Evolutionary conservation across 2,797 vertebrate species (phyloP).

Genomic region (Microctenopoma lineatum): DNA sequence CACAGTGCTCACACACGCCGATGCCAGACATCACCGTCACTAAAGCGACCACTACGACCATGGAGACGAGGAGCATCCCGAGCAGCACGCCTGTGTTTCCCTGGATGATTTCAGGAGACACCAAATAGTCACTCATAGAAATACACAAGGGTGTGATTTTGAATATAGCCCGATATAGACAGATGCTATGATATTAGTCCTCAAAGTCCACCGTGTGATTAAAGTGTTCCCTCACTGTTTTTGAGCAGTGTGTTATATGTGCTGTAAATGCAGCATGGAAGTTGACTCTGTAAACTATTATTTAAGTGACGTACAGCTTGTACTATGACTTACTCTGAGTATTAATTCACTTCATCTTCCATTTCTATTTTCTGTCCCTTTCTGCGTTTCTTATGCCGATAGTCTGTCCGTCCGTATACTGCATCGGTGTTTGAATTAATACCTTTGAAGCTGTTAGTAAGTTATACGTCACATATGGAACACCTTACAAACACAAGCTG

Average conservation of each 20-base stretch:
- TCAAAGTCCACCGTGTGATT: too few relatives aligned
- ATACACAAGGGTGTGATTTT: background rate
- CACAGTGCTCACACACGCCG: slow-evolving; percentile 89
- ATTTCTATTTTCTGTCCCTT: background rate
- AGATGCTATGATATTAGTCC: too few relatives aligned
- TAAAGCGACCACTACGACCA: slow-evolving; percentile 91
- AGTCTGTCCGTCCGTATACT: background rate
- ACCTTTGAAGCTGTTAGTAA: too few relatives aligned
- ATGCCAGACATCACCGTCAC: slow-evolving; percentile 95
- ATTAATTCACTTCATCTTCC: too few relatives aligned
- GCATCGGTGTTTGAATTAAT: background rate
- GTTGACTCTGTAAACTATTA: background rate
- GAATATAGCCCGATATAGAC: too few relatives aligned
- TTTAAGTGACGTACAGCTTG: background rate
- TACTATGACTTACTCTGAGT: too few relatives aligned
- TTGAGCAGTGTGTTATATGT: background rate
- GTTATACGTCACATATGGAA: too few relatives aligned
- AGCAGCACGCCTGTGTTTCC: slow-evolving; percentile 94
- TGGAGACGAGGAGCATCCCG: slow-evolving; percentile 93
- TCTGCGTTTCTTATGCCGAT: background rate
- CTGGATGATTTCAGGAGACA: slow-evolving; percentile 68
- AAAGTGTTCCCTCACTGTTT: too few relatives aligned
- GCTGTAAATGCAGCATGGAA: background rate
- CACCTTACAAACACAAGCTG: too few relatives aligned
- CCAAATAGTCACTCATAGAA: background rate